Evolutionary conservation across 2,888 invertebrate species (phyloP).

Genomic region (Callyntrura sp.): DNA sequence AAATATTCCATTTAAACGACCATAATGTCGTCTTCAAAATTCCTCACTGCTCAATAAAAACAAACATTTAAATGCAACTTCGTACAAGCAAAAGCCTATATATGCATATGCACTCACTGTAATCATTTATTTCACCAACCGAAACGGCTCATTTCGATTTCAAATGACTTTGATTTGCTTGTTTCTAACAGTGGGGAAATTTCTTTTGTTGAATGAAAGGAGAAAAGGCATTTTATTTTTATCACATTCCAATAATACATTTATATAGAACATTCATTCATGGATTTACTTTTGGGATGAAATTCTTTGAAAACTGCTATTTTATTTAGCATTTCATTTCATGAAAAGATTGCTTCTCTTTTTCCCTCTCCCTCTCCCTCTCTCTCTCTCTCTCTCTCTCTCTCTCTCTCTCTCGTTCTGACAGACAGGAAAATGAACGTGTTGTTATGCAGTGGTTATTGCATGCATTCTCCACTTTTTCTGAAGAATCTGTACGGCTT

Average conservation of each 20-base stretch:
- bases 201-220: conserved; percentile 1
- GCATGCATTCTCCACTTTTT: too few relatives aligned
- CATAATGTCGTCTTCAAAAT: conserved; percentile 23
- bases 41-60: conserved; percentile 44
- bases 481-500: conserved; percentile 4
- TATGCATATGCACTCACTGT: too few relatives aligned
- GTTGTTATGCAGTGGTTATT: too few relatives aligned
- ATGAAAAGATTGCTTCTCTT: conserved; percentile 16
- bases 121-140: conserved; percentile 27
- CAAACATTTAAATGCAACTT: conserved; percentile 56
- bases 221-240: conserved; percentile 52
- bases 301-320: conserved; percentile 25
- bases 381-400: too few relatives aligned
- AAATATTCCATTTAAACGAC: conserved; percentile 69
- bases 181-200: not conserved
- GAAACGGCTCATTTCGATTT: conserved; percentile 30
- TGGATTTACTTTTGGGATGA: conserved; percentile 53
- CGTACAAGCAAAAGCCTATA: not conserved
- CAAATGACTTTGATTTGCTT: conserved; percentile 24
- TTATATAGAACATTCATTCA: conserved; percentile 61
- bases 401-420: too few relatives aligned
- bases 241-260: conserved; percentile 64
- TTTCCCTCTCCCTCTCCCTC: too few relatives aligned
- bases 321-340: conserved; percentile 13
- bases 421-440: too few relatives aligned